phyloP scores from a whole-genome alignment of 2,797 vertebrate genomes.

The Eptatretus atami region DNA sequence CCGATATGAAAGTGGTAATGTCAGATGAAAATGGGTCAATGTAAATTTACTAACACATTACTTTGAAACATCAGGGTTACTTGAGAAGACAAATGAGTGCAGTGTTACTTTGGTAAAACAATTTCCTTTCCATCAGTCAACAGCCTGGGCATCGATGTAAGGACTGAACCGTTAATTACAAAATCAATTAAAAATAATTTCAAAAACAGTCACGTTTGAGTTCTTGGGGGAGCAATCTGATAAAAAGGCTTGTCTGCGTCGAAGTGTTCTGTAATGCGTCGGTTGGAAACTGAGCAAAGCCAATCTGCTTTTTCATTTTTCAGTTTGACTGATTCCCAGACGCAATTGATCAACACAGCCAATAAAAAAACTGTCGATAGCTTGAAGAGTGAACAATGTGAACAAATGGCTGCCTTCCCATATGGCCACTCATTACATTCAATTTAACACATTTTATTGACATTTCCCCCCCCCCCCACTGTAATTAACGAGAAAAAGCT shows the following conservation, averaged over 20 bases:
- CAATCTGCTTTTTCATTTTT: conserved; percentile 61
- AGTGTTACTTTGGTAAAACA: conserved; percentile 31
- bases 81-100: conserved; percentile 18
- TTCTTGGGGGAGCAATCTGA: conserved; percentile 38
- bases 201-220: conserved; percentile 28
- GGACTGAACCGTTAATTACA: conserved; percentile 54
- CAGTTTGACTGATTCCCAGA: conserved; percentile 50
- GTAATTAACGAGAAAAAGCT: conserved; percentile 99
- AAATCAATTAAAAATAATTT: conserved; percentile 68
- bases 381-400: conserved; percentile 53
- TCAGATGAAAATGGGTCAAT: background rate
- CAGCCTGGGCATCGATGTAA: conserved; percentile 25
- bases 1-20: background rate
- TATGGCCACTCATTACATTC: conserved; percentile 62
- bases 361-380: conserved; percentile 81
- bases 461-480: conserved; percentile 95
- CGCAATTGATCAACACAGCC: conserved; percentile 73
- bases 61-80: conserved; percentile 4
- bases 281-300: conserved; percentile 42
- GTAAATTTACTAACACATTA: conserved; percentile 5
- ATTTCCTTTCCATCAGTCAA: conserved; percentile 24
- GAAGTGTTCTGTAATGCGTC: no score
- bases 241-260: background rate
- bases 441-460: conserved; percentile 99
- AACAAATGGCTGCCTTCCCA: conserved; percentile 61